Percentiles rank a stretch among this genome's conserved stretches.
phyloP scores from a whole-genome alignment of 2,888 invertebrate genomes.

The Osmoderma eremita region DNA sequence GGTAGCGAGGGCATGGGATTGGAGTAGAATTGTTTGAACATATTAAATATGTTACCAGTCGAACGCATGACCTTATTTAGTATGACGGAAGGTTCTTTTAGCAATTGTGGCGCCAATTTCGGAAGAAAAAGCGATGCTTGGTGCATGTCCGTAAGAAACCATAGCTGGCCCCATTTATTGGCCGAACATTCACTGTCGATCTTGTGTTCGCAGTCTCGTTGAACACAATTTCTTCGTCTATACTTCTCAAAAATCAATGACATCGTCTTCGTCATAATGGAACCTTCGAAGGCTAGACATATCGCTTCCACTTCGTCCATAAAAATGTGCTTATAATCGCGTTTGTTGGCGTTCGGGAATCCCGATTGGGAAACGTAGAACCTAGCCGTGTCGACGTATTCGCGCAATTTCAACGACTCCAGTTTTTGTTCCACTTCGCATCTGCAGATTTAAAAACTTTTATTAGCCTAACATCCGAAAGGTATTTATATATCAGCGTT shows the following conservation, averaged over 20 bases:
- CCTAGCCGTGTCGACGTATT: conserved; percentile 57
- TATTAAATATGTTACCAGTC: conserved; percentile 57
- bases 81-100: conserved; percentile 56
- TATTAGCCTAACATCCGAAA: background rate
- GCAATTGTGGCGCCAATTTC: conserved; percentile 56
- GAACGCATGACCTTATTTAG: conserved; percentile 59
- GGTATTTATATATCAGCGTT: background rate
- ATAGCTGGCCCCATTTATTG: conserved; percentile 57
- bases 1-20: conserved; percentile 54
- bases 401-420: conserved; percentile 51
- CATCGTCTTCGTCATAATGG: conserved; percentile 55
- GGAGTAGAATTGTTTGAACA: conserved; percentile 58
- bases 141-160: conserved; percentile 61
- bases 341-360: conserved; percentile 54
- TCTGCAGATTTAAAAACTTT: conserved; percentile 45
- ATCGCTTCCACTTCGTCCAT: conserved; percentile 61
- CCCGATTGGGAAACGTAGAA: conserved; percentile 56
- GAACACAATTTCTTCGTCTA: conserved; percentile 55
- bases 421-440: conserved; percentile 56
- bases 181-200: conserved; percentile 35
- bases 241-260: conserved; percentile 53
- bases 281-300: conserved; percentile 56
- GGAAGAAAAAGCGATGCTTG: conserved; percentile 60
- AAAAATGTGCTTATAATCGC: conserved; percentile 58
- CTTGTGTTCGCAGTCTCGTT: conserved; percentile 44